Evolutionary conservation across 2,797 vertebrate species (phyloP), one percentile per base, ranked within the genome.

Genomic region (Sebastes melanostomus): DNA sequence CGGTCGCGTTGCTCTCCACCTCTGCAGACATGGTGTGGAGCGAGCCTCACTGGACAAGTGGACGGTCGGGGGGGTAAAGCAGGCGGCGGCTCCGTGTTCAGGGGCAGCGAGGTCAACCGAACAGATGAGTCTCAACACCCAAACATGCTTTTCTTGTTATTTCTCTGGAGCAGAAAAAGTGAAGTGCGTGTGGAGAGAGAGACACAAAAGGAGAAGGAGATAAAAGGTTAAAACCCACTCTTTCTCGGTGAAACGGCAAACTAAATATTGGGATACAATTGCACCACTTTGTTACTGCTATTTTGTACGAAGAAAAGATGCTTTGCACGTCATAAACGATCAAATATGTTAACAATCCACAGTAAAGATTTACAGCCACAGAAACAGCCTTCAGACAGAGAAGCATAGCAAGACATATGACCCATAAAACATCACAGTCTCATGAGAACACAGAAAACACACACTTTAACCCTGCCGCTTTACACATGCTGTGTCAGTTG

Each of bases 11-110:
- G 20, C 84, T 90, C 92, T 97, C 97, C 81, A 94, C 94, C 94
- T 97, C 97, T 68, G 96, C 90, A 83, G 97, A 97, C 98, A 99
- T 99, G 92, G 71, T 89, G 91, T 30, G 52, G 90, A 80, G 85
- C 66, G 81, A 81, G 84, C 86, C 88, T 94, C 88, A 88, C 78
- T 22, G 82, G 81, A 91, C 86, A 13, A 83, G 79, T 14, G 77
- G 77, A 82, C 59, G 12, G 80, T 65, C 66, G 1, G 74, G 2
- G 74, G 58, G 69, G 79, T 63, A 27, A 87, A 86, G 78, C 74
- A 71, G 86, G 66, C 73, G 24, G 81, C 86, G 59, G 88, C 91
- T 91, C 90, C 60, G 82, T n/a, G 75, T 85, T 86, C 83, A n/a
- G 69, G 81, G 71, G 75, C 65, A 81, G 72, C 61, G 27, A 90